Evolutionary conservation across 2,797 vertebrate genomes (phyloP).

Genomic region (Callimico goeldii): DNA sequence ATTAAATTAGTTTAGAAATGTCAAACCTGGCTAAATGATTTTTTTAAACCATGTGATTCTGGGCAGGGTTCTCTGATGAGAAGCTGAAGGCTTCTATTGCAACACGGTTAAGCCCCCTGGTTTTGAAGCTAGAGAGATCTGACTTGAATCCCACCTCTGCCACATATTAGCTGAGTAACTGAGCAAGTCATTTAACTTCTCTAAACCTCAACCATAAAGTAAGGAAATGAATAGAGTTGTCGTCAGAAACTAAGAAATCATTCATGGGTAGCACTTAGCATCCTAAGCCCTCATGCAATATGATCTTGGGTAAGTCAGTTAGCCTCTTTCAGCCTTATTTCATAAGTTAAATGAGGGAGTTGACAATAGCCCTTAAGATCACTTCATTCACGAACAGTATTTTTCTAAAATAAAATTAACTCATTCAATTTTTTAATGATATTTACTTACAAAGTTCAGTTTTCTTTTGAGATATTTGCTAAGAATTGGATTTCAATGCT

Average conservation of each 20-base stretch:
- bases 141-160: not conserved
- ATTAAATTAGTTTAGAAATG: constrained; percentile 46
- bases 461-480: constrained; percentile 42
- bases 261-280: not conserved
- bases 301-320: not conserved
- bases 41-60: not conserved
- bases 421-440: constrained; percentile 17
- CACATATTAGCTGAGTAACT: not conserved
- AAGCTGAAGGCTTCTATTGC: not conserved
- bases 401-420: constrained; percentile 28
- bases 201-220: not conserved
- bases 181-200: not conserved
- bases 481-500: constrained; percentile 17
- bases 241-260: not conserved
- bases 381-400: not conserved
- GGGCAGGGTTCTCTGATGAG: not conserved
- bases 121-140: not conserved
- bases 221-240: not conserved
- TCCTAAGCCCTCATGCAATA: not conserved
- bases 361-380: not conserved
- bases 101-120: not conserved
- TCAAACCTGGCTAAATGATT: not conserved
- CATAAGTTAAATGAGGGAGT: not conserved
- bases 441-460: not conserved
- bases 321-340: not conserved